Evolutionary conservation across 2,113 vertebrate species (phyloP), one percentile per base, ranked within the genome.

Genomic region (Pholis gunnellus): DNA sequence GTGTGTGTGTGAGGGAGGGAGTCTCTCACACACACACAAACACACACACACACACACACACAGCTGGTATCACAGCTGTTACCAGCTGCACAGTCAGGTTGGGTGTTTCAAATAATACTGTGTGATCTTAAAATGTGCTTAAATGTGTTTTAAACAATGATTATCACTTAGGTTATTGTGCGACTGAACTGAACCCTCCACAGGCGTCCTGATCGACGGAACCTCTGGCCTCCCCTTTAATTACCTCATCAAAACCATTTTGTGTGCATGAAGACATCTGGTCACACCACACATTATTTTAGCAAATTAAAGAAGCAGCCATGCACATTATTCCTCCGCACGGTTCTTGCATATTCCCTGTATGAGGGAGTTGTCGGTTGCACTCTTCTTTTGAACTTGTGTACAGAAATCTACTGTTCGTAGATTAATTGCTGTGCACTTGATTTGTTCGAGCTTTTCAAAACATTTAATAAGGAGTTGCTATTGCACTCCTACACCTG

Each of bases 51-150:
- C 29, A 31, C 29, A 64, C 17, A 73, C 38, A 5, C 27, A 50
- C 40, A 66, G 72, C 72, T 50, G 42, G 42, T 13, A 57, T 42
- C 36, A 25, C 59, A 63, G 44, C 40, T 42, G 40, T 17, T 17
- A 48, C 36, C 31, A 50, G 44, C 9, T 34, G 63, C 14, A 25
- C 34, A 14, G 22, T 17, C 11, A 34, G 36, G 18, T 5, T 50
- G 60, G 20, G 40, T 57, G 70, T 67, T 50, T 61, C 2, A 67
- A 44, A 34, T 29, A 73, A 66, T 4, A 52, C 52, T n/a, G 31
- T 52, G 65, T 52, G 65, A 75, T 66, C 36, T 82, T 36, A 63
- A 75, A 75, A 75, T 42, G 72, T 31, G 54, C 63, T 50, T 48
- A 52, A 61, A 69, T 27, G 15, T n/a, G 42, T 75, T 69, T 11